Evolutionary conservation across 2,888 invertebrate genomes (phyloP), one percentile per base, ranked within the genome.

Genomic region (Plusia festucae): DNA sequence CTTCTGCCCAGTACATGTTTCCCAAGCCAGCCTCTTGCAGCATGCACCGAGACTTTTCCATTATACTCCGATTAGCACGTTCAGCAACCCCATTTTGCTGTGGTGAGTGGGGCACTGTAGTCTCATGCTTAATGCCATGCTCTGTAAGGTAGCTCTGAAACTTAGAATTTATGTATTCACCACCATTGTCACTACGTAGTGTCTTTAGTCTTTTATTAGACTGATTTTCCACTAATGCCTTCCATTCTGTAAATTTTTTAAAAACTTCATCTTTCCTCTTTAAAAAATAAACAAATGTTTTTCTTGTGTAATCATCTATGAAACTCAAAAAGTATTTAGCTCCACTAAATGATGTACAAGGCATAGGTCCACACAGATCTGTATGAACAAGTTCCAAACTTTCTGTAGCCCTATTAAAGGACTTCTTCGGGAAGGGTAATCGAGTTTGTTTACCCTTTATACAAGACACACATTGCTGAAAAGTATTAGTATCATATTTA

Each of bases 21-120:
- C n/a, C 30, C 20, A 59, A n/a, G 3, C 22, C 34, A 20, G 59
- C 51, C 20, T 59, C 59, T 2, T 8, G 0, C 34, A 60, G 9
- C 53, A 60, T 40, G 6, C 53, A 44, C 9, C 44, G 22, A 2
- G 40, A 44, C 18, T 44, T 53, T 8, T 60, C 60, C 20, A 60
- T 24, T 13, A 60, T 27, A 3, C 53, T 60, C 13, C 60, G 40
- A 16, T 60, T 60, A 2, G 30, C n/a, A 1, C 60, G 15, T 27
- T 60, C 60, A 13, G 40, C 34, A 0, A 60, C 34, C 1, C 60
- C 60, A 46, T 60, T 60, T 20, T 60, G 60, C 18, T 60, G 46
- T 0, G 53, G 53, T n/a, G 53, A 32, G 13, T 53, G 2, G 4
- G 59, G 59, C 9, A 13, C 13, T 9, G 32, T 27, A 6, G 3